A percentile compares a stretch with the other conserved stretches of the same genome.
phyloP scores from a whole-genome alignment of 2,888 invertebrate species.

The Erynnis tages region DNA sequence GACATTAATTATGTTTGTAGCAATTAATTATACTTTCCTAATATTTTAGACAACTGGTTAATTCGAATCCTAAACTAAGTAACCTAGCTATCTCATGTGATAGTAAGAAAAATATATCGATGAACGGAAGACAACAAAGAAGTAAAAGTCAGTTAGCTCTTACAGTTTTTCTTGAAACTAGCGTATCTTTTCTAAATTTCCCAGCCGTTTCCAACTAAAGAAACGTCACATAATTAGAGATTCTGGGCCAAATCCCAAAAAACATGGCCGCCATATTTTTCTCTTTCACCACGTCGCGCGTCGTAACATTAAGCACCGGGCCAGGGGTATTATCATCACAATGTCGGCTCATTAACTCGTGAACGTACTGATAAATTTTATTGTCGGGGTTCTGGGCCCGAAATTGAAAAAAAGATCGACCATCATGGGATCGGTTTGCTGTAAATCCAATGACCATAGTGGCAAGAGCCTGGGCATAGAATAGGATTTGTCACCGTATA shows the following conservation, averaged over 20 bases:
- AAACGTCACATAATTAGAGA: conserved; percentile 12
- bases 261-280: conserved; percentile 35
- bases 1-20: too few species aligned
- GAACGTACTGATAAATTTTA: conserved; percentile 63
- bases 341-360: conserved; percentile 69
- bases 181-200: neutral
- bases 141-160: neutral
- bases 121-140: too few species aligned
- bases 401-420: too few species aligned
- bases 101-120: too few species aligned
- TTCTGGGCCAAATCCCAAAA: conserved; percentile 21
- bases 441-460: too few species aligned
- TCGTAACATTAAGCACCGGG: conserved; percentile 34
- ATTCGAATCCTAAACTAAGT: too few species aligned
- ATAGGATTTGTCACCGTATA: too few species aligned
- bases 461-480: too few species aligned
- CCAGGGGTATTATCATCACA: conserved; percentile 51
- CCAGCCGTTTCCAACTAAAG: neutral
- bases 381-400: conserved; percentile 39
- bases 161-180: neutral
- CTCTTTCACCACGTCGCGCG: conserved; percentile 31
- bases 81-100: too few species aligned
- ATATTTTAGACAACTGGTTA: too few species aligned
- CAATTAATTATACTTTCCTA: too few species aligned
- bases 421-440: too few species aligned